phyloP scores from a whole-genome alignment of 2,797 vertebrate species.

The Schizopygopsis pylzovi region DNA sequence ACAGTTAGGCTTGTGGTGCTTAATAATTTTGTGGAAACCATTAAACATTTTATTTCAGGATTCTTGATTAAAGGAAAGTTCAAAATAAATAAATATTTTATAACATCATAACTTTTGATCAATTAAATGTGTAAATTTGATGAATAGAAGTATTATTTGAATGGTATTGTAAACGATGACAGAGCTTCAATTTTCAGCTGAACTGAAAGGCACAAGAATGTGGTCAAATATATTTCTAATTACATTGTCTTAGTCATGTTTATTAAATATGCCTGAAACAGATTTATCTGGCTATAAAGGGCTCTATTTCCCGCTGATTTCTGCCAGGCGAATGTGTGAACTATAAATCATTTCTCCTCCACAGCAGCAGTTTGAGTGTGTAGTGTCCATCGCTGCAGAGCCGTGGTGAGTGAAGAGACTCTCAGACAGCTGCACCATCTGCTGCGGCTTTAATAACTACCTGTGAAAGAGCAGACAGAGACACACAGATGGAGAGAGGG shows the following conservation, averaged over 20 bases:
- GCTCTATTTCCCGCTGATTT: neutral
- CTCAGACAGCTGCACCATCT: slow-evolving; percentile 75
- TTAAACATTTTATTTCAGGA: neutral
- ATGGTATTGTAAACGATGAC: neutral
- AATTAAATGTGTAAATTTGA: neutral
- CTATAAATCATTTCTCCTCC: slow-evolving; percentile 10
- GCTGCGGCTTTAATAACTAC: slow-evolving; percentile 76
- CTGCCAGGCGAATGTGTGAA: neutral
- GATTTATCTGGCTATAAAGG: neutral
- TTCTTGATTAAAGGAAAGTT: neutral
- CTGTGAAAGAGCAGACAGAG: slow-evolving; percentile 60
- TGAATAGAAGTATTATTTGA: neutral
- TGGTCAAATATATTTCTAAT: neutral
- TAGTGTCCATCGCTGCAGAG: slow-evolving; percentile 48
- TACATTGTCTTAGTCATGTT: neutral
- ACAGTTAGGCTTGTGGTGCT: neutral
- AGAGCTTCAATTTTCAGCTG: neutral
- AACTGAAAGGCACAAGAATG: neutral
- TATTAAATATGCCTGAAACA: neutral
- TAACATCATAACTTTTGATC: neutral
- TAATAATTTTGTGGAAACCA: neutral
- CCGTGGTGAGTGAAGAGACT: slow-evolving; percentile 68
- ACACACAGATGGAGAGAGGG: slow-evolving; percentile 28
- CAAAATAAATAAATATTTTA: neutral
- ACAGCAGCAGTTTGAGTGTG: slow-evolving; percentile 35